These are phyloP conservation scores for Laticauda colubrina DNA, from an alignment of 2,113 vertebrate genomes.

Conservation along the genomic window DNA sequence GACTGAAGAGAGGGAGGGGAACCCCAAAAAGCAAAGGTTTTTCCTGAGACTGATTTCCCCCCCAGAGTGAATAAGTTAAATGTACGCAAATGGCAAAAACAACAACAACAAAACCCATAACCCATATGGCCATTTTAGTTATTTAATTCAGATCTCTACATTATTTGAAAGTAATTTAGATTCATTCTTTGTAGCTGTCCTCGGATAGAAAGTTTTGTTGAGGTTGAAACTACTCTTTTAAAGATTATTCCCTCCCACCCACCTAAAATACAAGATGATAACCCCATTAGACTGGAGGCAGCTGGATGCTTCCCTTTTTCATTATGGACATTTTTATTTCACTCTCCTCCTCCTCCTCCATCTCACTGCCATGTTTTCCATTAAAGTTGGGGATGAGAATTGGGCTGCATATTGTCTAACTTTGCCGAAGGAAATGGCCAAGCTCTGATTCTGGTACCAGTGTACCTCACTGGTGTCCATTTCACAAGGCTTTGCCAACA, in stretches of 20 bases:
- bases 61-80: background rate
- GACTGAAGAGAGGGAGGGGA: no score
- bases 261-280: background rate
- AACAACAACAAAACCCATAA: background rate
- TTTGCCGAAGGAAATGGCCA: background rate
- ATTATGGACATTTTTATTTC: background rate
- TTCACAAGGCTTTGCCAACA: background rate
- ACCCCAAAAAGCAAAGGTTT: background rate
- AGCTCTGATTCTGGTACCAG: background rate
- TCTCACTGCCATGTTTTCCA: background rate
- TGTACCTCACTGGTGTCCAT: background rate
- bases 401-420: background rate
- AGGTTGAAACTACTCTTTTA: background rate
- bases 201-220: background rate
- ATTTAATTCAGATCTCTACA: background rate
- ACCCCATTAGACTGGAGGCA: background rate
- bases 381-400: background rate
- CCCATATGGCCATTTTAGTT: background rate
- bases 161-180: background rate
- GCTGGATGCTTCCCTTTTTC: background rate
- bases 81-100: background rate
- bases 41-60: background rate
- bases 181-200: background rate
- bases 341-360: background rate
- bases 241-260: background rate